Evolutionary conservation across 1,140 invertebrate species (phyloP), one percentile per base, ranked within the genome.

Genomic region (Aphelinus atriplicis): DNA sequence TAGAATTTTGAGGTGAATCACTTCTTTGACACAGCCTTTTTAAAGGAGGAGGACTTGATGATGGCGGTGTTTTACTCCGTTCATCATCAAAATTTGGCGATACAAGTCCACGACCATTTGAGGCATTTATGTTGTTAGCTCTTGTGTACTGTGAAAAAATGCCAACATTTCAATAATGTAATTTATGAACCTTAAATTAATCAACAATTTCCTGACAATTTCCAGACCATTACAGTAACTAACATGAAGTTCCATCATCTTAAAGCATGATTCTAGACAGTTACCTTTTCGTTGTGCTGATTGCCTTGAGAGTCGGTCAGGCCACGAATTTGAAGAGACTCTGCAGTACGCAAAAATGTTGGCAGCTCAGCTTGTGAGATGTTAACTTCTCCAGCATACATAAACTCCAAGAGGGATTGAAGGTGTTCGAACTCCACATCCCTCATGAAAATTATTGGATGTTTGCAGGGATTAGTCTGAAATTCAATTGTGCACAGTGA

Each of bases 351-450:
- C 75, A 97, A 87, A 89, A 97, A 95, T 9, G 94, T 93, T 78
- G 95, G 91, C 80, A 97, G 87, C 82, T 96, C 95, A 75, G 95
- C 94, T 84, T 96, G 94, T 77, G 95, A 93, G 69, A 97, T 95
- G 85, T 96, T 96, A 6, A 97, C 95, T 88, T 97, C 95, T 71
- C 96, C 96, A 84, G 92, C 90, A 83, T 96, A 96, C 92, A 95
- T 95, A 84, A 95, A 95, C 83, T 94, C 92, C 76, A 95, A 86
- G 53, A 96, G 90, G 77, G 94, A 93, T 80, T 92, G 91, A 72
- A 96, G 88, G 84, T 95, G 93, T 80, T 92, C 91, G 79, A 92
- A 93, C 50, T 91, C 90, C 10, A 95, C 92, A 90, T 95, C 94
- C 83, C 93, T 90, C 90, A 95, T 92, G 83, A 95, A 94, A 80